Conservation (phyloP, 2,113 vertebrate species). For the Psephotus haematonotus region DNA sequence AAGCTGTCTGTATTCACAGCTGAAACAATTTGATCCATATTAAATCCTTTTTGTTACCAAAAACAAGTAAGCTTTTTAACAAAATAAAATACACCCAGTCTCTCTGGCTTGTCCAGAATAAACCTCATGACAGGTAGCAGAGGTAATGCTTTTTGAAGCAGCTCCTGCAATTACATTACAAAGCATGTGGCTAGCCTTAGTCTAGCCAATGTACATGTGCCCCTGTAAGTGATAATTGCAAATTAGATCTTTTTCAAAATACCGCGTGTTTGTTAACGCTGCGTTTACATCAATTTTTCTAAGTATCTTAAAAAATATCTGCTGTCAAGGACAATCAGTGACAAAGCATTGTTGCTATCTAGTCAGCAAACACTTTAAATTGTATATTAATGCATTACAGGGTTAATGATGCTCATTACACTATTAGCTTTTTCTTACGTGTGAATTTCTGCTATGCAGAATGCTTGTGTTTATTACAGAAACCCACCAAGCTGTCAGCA, state of each 20-base stretch:
- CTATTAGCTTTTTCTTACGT: background rate
- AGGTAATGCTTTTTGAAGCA: background rate
- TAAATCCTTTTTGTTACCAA: background rate
- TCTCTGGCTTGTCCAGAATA: background rate
- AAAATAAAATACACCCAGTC: background rate
- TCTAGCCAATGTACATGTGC: fast-evolving
- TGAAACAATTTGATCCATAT: background rate
- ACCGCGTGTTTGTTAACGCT: background rate
- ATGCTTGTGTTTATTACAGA: background rate
- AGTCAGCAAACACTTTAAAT: background rate
- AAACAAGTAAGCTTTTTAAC: background rate
- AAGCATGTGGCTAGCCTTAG: background rate
- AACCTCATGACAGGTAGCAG: background rate
- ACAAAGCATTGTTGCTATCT: background rate
- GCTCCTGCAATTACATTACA: background rate
- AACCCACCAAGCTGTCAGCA: background rate
- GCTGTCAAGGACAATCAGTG: background rate
- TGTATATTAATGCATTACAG: background rate
- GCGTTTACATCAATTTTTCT: background rate
- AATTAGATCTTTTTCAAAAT: background rate
- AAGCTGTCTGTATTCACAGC: background rate
- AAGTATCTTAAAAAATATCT: background rate
- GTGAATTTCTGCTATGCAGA: background rate
- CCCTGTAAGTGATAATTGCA: background rate
- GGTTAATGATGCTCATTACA: background rate